These are phyloP conservation scores for Calliopsis andreniformis DNA, from an alignment of 1,140 invertebrate genomes.

Conservation along the genomic window DNA sequence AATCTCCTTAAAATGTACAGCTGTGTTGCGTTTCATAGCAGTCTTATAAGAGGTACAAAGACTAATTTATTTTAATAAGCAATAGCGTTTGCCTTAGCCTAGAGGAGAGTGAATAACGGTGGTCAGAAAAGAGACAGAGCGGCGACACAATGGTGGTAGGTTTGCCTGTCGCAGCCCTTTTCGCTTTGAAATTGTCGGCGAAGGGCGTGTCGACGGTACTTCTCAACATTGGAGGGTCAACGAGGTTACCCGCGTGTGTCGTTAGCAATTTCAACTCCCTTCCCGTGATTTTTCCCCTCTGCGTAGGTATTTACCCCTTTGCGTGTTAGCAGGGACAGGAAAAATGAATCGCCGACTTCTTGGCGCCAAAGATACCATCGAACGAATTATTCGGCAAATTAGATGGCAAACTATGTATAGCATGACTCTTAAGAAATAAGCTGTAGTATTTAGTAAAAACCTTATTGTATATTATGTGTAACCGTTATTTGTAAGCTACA, in stretches of 20 bases:
- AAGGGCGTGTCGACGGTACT: slow-evolving; percentile 46
- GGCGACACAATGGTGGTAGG: slow-evolving; percentile 52
- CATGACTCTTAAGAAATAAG: no score
- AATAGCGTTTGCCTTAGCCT: slow-evolving; percentile 43
- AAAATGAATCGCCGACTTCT: slow-evolving; percentile 2
- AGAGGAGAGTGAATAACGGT: slow-evolving; percentile 42
- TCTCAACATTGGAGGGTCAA: slow-evolving; percentile 45
- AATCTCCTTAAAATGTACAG: no score
- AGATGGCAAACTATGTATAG: slow-evolving; percentile 26
- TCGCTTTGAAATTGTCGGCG: slow-evolving; percentile 55
- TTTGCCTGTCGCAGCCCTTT: slow-evolving; percentile 54
- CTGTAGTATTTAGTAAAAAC: no score
- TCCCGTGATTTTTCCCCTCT: slow-evolving; percentile 38
- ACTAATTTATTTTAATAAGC: slow-evolving; percentile 61
- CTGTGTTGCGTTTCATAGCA: no score
- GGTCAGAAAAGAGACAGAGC: slow-evolving; percentile 25
- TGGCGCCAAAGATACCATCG: slow-evolving; percentile 21
- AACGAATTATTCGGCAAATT: neutral
- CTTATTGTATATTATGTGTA: no score
- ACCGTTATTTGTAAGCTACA: no score
- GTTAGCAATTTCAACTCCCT: slow-evolving; percentile 57
- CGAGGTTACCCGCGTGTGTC: slow-evolving; percentile 53
- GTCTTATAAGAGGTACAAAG: no score
- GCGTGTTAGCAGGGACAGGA: slow-evolving; percentile 26
- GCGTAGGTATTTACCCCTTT: slow-evolving; percentile 18